Evolutionary conservation across 2,113 vertebrate genomes (phyloP), one percentile per base, ranked within the genome.

Genomic region (Solea solea): DNA sequence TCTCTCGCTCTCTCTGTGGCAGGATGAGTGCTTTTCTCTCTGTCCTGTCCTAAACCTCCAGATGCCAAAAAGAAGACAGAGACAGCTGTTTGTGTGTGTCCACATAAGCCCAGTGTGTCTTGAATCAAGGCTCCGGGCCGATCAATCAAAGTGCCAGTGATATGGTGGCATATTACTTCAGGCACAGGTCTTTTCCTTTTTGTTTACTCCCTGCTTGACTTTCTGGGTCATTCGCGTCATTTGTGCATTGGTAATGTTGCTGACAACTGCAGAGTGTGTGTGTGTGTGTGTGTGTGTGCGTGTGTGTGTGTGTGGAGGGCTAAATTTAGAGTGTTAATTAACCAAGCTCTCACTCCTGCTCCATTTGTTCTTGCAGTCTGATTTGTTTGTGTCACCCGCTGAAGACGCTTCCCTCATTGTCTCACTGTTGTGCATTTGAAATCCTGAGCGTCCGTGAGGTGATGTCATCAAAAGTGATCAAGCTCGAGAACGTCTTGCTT

Each of bases 291-390:
- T 81, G 77, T 61, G 2, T 21, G 21, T 21, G 21, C 1, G 21
- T 21, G 21, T 21, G 34, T 80, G 77, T 76, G 63, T 69, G 68
- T 81, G 77, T 61, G 2, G 83, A 46, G 15, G 51, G 67, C 81
- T 86, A 90, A 75, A 86, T 87, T 78, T 82, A 85, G 81, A 83
- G 83, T 77, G 76, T 78, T 87, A 85, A 90, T 90, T 83, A 86
- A 80, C 51, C 16, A 13, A 71, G 64, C 50, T 72, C 73, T 85
- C 64, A 72, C 74, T 87, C 58, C 68, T 51, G 63, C 64, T 72
- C 46, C 52, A 56, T 42, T 74, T 78, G 57, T 64, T 86, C 60
- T 64, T 75, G 42, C 74, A 56, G 72, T 84, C 68, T 73, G 45
- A 81, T 86, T 69, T 75, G 78, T 83, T 81, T 77, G 62, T 83